Conservation (phyloP, 2,888 invertebrate genomes). For the Dolomedes plantarius region DNA sequence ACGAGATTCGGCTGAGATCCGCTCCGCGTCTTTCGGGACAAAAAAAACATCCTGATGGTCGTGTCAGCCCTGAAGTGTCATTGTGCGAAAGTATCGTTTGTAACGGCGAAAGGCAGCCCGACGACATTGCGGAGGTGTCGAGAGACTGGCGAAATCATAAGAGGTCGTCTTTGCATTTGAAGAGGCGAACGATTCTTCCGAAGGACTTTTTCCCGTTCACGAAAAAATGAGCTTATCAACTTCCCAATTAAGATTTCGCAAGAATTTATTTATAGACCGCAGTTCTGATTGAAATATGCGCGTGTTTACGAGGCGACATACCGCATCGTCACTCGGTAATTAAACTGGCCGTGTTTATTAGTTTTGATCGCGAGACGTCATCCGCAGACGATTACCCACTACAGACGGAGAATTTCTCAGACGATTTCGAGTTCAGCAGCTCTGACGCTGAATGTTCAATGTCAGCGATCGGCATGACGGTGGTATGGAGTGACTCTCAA, state of each 20-base stretch:
- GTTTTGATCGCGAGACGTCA: too few relatives aligned
- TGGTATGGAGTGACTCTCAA: too few relatives aligned
- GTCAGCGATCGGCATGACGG: too few relatives aligned
- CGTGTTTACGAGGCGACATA: background rate
- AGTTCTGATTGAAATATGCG: background rate
- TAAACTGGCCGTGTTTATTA: too few relatives aligned
- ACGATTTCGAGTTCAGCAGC: too few relatives aligned
- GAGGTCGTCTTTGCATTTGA: background rate
- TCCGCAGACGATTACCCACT: too few relatives aligned
- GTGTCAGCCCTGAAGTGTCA: too few relatives aligned
- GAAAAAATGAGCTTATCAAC: background rate
- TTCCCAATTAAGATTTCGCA: slow-evolving; percentile 1
- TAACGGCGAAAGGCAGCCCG: background rate
- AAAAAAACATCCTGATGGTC: too few relatives aligned
- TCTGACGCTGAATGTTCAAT: too few relatives aligned
- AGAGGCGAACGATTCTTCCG: background rate
- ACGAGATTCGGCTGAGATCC: background rate
- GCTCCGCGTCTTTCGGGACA: background rate
- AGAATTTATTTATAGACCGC: background rate
- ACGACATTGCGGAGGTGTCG: slow-evolving; percentile 9
- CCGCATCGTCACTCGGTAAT: background rate
- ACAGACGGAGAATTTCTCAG: too few relatives aligned
- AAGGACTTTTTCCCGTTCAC: background rate
- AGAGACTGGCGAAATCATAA: background rate
- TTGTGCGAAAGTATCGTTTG: too few relatives aligned